Base-by-base conservation (phyloP, 2,113 vertebrate species). In the Archilochus colubris region DNA sequence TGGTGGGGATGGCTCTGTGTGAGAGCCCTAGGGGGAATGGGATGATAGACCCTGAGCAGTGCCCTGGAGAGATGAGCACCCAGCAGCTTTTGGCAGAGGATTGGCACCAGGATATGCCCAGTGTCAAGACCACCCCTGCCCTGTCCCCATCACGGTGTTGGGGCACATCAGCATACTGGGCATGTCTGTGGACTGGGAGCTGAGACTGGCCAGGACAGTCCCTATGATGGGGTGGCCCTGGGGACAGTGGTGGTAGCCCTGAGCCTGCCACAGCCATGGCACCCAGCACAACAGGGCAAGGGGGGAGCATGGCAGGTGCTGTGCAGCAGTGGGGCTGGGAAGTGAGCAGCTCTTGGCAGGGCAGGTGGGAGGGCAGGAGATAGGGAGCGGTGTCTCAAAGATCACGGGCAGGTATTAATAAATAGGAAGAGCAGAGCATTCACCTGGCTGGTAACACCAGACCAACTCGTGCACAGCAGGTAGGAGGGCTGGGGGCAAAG, bases 361-460 rank as follows among this genome's bases (percentile, higher is more conserved):
- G 57, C 50, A 85, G 57, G 68, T 82, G 31, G 53, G 63, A 82
- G 82, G 82, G 63, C 77, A 69, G 59, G 48, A 50, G 83, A n/a
- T 55, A 92, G 79, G 77, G 74, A 96, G 68, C 31, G 7, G 76
- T 58, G 91, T 96, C 91, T 95, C 93, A 86, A 96, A 96, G 96
- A 88, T 96, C 95, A 94, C 5, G 0, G 81, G 51, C 61, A 78
- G 61, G 7, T 79, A 81, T 94, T 91, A 94, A 93, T 80, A 72
- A 80, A 66, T 13, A 79, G 63, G 40, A 86, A 75, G 73, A 89
- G 40, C 61, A 72, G 62, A 78, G 55, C 0, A 1, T 38, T 23
- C 15, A 11, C 38, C 57, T 12, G 9, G 13, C 77, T 66, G 43
- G 33, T 2, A 7, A 25, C 30, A 86, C 12, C 63, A 4, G 43